Evolutionary conservation across 2,113 vertebrate species (phyloP).

Genomic region (Erinaceus europaeus): DNA sequence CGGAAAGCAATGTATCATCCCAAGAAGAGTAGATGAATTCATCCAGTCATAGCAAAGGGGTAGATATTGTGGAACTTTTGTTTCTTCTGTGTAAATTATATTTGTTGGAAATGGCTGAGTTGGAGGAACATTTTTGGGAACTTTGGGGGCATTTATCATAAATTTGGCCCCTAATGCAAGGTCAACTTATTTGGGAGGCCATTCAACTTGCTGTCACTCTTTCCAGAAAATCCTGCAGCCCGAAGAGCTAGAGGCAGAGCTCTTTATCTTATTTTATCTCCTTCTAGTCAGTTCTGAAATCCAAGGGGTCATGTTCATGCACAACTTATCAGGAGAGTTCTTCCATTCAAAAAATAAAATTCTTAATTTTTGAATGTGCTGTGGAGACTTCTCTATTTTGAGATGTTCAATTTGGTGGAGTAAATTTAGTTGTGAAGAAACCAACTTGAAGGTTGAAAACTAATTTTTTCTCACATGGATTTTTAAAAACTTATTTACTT

Average conservation of each 20-base stretch:
- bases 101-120: background rate
- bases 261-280: conserved; percentile 57
- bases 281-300: conserved; percentile 47
- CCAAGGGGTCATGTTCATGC: conserved; percentile 60
- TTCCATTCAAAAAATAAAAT: conserved; percentile 46
- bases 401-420: conserved; percentile 35
- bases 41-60: background rate
- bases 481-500: no score
- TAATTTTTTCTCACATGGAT: accelerated
- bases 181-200: conserved; percentile 42
- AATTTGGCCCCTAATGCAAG: background rate
- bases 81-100: background rate
- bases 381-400: conserved; percentile 24
- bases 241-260: background rate
- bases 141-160: conserved; percentile 24
- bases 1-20: background rate
- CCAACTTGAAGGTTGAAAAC: background rate
- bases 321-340: conserved; percentile 33
- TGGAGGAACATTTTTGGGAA: background rate
- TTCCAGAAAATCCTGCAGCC: background rate
- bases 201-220: background rate
- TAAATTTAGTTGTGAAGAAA: conserved; percentile 9
- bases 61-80: background rate
- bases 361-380: conserved; percentile 56
- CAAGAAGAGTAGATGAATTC: background rate